A percentile compares a stretch with the other conserved stretches of the same genome.
These are phyloP conservation scores for Lutjanus argentimaculatus DNA, from an alignment of 2,797 vertebrate genomes.

Conservation along the genomic window DNA sequence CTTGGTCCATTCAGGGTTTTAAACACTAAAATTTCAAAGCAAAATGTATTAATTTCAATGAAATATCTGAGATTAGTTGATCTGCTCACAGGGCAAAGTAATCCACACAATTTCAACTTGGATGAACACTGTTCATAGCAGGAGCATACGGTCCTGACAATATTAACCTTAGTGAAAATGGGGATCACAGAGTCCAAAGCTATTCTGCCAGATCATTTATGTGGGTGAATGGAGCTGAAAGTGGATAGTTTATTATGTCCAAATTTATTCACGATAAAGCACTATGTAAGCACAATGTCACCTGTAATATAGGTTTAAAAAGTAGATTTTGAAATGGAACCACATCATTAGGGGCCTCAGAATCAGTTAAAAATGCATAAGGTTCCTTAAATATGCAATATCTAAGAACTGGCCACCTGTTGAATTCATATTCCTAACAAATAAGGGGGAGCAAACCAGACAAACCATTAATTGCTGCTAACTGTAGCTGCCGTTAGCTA, in stretches of 20 bases:
- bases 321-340: neutral
- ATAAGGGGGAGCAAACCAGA: no score
- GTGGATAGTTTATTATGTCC: neutral
- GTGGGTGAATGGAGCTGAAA: neutral
- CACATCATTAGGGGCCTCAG: neutral
- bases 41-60: rapidly evolving
- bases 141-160: neutral
- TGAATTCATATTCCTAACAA: no score
- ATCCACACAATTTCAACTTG: neutral
- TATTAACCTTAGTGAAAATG: neutral
- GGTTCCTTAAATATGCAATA: no score
- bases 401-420: no score
- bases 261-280: neutral
- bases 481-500: no score
- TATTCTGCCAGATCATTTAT: neutral
- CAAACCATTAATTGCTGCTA: no score
- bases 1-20: neutral
- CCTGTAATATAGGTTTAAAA: neutral
- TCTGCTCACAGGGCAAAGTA: neutral
- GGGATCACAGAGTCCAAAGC: neutral
- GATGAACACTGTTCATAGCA: neutral
- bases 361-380: neutral
- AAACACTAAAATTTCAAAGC: neutral
- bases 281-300: neutral
- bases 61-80: neutral